Base-by-base conservation (phyloP, 2,113 vertebrate species). In the Rhynchomys soricoides region DNA sequence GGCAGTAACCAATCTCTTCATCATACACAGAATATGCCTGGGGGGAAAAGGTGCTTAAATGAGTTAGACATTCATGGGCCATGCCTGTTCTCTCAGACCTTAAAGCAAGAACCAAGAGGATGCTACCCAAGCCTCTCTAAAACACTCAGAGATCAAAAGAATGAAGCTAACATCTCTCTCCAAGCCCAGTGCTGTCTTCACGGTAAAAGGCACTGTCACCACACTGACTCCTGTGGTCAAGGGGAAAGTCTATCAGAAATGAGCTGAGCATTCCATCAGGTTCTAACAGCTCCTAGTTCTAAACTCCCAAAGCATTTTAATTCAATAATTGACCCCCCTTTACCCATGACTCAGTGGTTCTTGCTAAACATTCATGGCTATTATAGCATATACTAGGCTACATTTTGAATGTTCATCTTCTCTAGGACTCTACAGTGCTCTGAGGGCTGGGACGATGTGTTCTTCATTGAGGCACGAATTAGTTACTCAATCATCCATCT, bases 21-120 rank as follows among this genome's bases (percentile, higher is more conserved):
- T 99, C 99, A 40, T 99, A 99, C 94, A 99, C 99, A 77, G 99
- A 99, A 96, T 99, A 99, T 45, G 99, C 99, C 99, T 99, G 93
- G 92, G 91, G 64, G 68, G 97, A 10, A 96, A 93, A n/a, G 3
- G 57, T 9, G 13, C 55, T 9, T 83, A 87, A 87, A 75, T n/a
- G n/a, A 40, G 31, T 17, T 48, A 0, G 29, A 68, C 16, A 89
- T 7, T 75, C 5, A 1, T 45, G 66, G 55, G 40, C 40, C 24
- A 85, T 0, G 21, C 34, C 2, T 37, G 24, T 3, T 81, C 45
- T 70, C 31, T 0, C 78, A n/a, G 52, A 86, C 50, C 75, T 15
- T 55, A 40, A 89, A 88, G 6, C 0, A 86, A n/a, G 16, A 73
- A n/a, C 9, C 34, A 64, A 34, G 24, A 64, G n/a, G 78, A 66